Percentiles rank a stretch among this genome's conserved stretches.
These are phyloP conservation scores for Nylanderia fulva DNA, from an alignment of 1,140 invertebrate genomes.

Conservation along the genomic window DNA sequence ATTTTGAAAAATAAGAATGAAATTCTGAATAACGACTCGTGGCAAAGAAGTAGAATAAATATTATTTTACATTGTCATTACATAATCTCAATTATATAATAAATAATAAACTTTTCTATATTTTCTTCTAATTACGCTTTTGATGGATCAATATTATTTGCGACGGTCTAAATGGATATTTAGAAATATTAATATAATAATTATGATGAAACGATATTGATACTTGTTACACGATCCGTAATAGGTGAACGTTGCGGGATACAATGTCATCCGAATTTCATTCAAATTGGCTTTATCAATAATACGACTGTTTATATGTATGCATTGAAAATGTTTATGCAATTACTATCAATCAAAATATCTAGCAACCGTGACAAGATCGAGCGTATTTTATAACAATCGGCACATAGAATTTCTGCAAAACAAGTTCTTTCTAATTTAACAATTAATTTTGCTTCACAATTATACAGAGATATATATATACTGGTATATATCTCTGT, in stretches of 20 bases:
- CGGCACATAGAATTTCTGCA: neutral
- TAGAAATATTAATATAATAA: conserved; percentile 43
- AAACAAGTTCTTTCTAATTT: neutral
- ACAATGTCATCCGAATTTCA: conserved; percentile 46
- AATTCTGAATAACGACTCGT: too few relatives aligned
- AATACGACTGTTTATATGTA: conserved; percentile 19
- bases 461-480: neutral
- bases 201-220: conserved; percentile 38
- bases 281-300: conserved; percentile 30
- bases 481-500: too few relatives aligned
- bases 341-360: conserved; percentile 37
- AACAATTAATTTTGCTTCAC: neutral
- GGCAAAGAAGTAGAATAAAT: neutral
- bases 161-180: neutral
- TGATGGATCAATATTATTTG: conserved; percentile 1
- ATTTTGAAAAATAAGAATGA: neutral
- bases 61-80: neutral
- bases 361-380: neutral
- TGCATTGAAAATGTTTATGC: conserved; percentile 17
- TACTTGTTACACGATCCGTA: conserved; percentile 29
- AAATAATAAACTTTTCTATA: neutral
- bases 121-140: neutral
- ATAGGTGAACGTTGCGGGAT: conserved; percentile 8
- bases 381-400: neutral
- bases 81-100: neutral